A percentile compares a stretch with the other conserved stretches of the same genome.
Conservation (phyloP, 2,888 invertebrate species). For the Pocota personata region DNA sequence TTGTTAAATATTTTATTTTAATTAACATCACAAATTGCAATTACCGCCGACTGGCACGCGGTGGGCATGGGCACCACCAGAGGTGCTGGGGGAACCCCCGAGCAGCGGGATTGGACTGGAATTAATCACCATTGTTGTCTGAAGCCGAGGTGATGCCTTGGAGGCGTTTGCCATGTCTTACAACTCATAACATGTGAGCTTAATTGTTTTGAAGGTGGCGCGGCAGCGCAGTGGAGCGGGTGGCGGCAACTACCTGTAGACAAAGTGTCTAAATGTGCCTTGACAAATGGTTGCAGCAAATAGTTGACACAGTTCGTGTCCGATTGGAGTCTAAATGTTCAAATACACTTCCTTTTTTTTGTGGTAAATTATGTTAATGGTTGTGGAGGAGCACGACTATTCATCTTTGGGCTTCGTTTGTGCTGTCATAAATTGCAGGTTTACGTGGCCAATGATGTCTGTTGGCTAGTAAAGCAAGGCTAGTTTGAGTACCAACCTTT, state of each 20-base stretch:
- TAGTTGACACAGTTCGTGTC: slow-evolving; percentile 69
- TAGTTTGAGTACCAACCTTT: background rate
- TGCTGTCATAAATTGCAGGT: slow-evolving; percentile 26
- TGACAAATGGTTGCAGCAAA: slow-evolving; percentile 66
- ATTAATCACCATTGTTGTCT: slow-evolving; percentile 73
- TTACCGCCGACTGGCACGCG: slow-evolving; percentile 51
- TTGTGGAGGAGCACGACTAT: slow-evolving; percentile 16
- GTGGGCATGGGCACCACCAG: background rate
- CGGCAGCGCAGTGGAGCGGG: slow-evolving; percentile 16
- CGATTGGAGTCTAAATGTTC: slow-evolving; percentile 46
- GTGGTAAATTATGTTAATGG: slow-evolving; percentile 39
- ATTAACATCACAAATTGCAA: slow-evolving; percentile 74
- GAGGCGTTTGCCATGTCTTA: slow-evolving; percentile 72
- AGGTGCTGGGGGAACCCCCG: background rate
- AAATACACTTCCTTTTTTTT: slow-evolving; percentile 1
- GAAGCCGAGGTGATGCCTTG: slow-evolving; percentile 66
- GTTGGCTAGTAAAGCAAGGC: background rate
- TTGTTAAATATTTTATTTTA: slow-evolving; percentile 73
- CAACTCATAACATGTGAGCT: slow-evolving; percentile 73
- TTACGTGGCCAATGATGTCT: slow-evolving; percentile 19
- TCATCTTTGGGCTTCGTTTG: background rate
- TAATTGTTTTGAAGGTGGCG: slow-evolving; percentile 63
- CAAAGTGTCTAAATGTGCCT: slow-evolving; percentile 70
- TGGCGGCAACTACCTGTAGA: slow-evolving; percentile 54
- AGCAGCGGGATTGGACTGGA: slow-evolving; percentile 33